A percentile compares a stretch with the other conserved stretches of the same genome.
Conservation (phyloP, 2,113 vertebrate genomes). For the Pachycephala philippinensis region DNA sequence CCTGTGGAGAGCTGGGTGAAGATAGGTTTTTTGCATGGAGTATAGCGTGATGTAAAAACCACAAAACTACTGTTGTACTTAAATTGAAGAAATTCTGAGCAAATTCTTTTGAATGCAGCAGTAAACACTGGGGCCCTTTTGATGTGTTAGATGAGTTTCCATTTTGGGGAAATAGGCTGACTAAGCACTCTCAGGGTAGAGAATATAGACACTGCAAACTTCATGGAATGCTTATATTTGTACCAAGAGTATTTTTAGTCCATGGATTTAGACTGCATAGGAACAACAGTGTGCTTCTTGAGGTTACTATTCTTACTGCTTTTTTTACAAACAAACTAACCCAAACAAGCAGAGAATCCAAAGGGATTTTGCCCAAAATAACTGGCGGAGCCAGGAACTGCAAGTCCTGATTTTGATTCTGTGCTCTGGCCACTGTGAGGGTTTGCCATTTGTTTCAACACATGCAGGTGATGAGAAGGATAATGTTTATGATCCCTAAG, state of each 20-base stretch:
- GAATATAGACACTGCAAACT: background rate
- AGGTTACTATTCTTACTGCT: background rate
- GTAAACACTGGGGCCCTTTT: background rate
- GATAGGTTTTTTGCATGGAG: background rate
- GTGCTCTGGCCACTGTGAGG: background rate
- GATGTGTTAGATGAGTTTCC: background rate
- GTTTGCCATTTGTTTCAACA: constrained; percentile 20
- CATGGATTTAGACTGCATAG: background rate
- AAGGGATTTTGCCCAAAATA: background rate
- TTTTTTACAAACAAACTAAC: background rate
- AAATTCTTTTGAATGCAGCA: background rate
- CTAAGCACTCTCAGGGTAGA: background rate
- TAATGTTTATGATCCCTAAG: background rate
- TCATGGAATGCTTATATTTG: background rate
- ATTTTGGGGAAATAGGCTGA: background rate
- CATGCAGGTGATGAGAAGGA: background rate
- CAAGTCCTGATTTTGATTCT: background rate
- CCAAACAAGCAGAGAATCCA: background rate
- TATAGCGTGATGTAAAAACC: background rate
- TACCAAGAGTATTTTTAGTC: background rate
- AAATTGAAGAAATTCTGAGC: background rate
- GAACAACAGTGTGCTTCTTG: background rate
- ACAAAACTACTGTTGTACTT: background rate
- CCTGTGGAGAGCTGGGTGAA: background rate
- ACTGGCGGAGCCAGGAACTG: background rate